phyloP scores from a whole-genome alignment of 2,888 invertebrate genomes.

The Meteorus colon region DNA sequence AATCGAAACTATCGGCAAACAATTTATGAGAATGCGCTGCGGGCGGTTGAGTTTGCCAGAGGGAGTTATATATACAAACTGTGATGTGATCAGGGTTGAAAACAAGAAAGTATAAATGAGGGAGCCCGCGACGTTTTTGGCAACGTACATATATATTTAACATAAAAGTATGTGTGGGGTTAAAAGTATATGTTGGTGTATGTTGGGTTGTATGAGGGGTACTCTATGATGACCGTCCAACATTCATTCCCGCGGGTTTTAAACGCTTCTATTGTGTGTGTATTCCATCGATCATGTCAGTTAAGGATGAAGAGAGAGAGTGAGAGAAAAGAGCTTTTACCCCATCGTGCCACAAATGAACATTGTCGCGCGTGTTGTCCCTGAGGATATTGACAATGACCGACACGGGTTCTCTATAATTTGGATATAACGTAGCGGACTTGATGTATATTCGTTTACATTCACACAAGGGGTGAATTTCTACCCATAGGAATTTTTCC shows the following conservation, averaged over 20 bases:
- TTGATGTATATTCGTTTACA: neutral
- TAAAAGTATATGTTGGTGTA: neutral
- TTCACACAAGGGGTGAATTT: no score
- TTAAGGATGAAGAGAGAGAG: constrained; percentile 2
- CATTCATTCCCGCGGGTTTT: constrained; percentile 39
- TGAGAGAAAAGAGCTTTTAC: constrained; percentile 12
- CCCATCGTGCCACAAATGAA: constrained; percentile 13
- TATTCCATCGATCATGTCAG: constrained; percentile 43
- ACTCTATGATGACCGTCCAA: constrained; percentile 18
- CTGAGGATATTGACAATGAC: constrained; percentile 6
- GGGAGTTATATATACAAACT: constrained; percentile 36
- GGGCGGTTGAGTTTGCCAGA: constrained; percentile 21
- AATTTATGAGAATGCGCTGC: constrained; percentile 36
- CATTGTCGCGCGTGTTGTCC: neutral
- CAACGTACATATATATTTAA: neutral
- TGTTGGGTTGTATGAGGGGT: constrained; percentile 1
- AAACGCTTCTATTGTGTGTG: constrained; percentile 25
- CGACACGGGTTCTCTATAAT: constrained; percentile 4
- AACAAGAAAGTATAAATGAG: neutral
- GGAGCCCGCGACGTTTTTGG: neutral
- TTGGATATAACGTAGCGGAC: neutral
- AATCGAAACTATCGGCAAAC: constrained; percentile 47
- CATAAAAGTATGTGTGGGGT: neutral
- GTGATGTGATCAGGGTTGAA: constrained; percentile 14
- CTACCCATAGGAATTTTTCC: no score